These are phyloP conservation scores for Catostylus mosaicus DNA, from an alignment of 30 jellyfish, hydroid and myxozoan genomes.

Conservation along the genomic window DNA sequence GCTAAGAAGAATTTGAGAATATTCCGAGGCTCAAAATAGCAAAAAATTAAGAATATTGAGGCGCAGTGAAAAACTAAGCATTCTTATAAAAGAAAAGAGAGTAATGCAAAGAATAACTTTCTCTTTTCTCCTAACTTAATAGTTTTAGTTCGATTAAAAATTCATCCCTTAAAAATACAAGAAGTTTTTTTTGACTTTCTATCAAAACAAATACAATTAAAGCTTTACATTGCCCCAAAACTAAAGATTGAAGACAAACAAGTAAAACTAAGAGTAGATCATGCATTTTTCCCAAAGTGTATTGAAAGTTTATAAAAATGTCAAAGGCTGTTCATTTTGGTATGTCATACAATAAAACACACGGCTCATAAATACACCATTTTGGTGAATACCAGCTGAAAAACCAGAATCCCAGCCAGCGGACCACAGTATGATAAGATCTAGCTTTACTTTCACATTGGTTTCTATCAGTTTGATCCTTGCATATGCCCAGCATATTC, in stretches of 20 bases:
- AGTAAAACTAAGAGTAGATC: too few relatives aligned
- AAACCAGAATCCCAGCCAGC: slow-evolving; percentile 19
- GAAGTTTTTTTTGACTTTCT: not conserved
- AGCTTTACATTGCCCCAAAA: not conserved
- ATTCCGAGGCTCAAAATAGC: too few relatives aligned
- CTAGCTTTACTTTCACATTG: slow-evolving; percentile 24
- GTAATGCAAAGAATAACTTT: too few relatives aligned
- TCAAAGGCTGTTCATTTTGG: not conserved
- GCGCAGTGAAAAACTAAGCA: too few relatives aligned
- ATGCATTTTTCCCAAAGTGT: too few relatives aligned
- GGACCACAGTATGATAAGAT: not conserved
- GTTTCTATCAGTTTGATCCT: not conserved
- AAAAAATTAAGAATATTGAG: too few relatives aligned
- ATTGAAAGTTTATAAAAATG: not conserved
- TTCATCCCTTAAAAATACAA: not conserved
- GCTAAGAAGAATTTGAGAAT: too few relatives aligned
- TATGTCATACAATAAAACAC: slow-evolving; percentile 3
- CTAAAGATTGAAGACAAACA: not conserved
- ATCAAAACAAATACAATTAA: not conserved
- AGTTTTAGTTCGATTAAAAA: too few relatives aligned
- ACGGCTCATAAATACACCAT: slow-evolving; percentile 18
- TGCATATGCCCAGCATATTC: slow-evolving; percentile 28
- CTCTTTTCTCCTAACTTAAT: too few relatives aligned
- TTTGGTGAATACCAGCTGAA: slow-evolving; percentile 8
- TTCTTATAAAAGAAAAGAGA: too few relatives aligned